A percentile compares a stretch with the other conserved stretches of the same genome.
These are phyloP conservation scores for Thera britannica DNA, from an alignment of 2,888 invertebrate species.

Conservation along the genomic window DNA sequence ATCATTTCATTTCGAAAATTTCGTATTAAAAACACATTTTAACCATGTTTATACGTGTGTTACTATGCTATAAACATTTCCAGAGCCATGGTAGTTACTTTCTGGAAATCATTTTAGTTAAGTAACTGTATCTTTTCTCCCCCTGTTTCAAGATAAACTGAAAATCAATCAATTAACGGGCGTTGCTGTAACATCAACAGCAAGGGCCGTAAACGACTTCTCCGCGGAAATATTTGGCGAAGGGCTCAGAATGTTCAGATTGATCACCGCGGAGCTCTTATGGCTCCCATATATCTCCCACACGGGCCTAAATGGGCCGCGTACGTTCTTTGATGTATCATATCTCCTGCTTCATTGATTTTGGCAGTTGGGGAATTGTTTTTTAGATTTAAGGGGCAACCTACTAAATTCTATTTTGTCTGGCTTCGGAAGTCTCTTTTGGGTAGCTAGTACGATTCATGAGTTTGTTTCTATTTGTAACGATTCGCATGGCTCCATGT, in stretches of 20 bases:
- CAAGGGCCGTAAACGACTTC: conserved; percentile 15
- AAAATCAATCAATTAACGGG: not conserved
- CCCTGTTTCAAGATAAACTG: not conserved
- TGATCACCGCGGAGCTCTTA: conserved; percentile 22
- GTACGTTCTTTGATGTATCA: conserved; percentile 29
- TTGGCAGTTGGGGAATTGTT: conserved; percentile 11
- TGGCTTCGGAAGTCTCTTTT: too few relatives aligned
- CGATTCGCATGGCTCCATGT: too few relatives aligned
- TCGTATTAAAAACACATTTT: too few relatives aligned
- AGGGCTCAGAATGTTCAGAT: conserved; percentile 14
- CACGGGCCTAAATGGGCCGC: conserved; percentile 27
- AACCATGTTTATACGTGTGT: too few relatives aligned
- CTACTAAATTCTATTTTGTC: not conserved
- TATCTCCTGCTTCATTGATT: conserved; percentile 37
- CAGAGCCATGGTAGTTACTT: too few relatives aligned
- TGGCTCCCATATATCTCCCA: conserved; percentile 20
- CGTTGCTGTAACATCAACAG: too few relatives aligned
- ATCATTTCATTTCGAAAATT: not conserved
- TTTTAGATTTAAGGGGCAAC: conserved; percentile 1
- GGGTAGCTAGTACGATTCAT: too few relatives aligned
- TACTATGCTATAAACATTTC: too few relatives aligned
- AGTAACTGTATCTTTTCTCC: not conserved
- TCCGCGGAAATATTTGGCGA: conserved; percentile 24
- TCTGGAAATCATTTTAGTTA: too few relatives aligned
- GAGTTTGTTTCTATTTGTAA: too few relatives aligned